Base-by-base conservation (phyloP, 2,888 invertebrate species). In the Notocelia uddmanniana region DNA sequence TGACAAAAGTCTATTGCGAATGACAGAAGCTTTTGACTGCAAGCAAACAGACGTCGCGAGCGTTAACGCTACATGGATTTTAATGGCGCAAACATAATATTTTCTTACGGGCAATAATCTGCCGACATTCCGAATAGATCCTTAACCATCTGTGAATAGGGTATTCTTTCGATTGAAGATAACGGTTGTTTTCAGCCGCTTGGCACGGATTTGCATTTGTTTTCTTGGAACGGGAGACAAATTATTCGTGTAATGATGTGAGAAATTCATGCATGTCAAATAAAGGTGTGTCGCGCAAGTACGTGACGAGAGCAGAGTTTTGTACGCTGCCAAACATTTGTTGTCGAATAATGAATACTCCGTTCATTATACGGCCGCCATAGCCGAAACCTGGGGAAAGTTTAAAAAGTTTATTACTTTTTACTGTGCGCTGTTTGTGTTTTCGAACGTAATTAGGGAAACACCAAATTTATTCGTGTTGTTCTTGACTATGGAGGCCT, bases 241-340 rank as follows among this genome's bases (percentile, higher is more conserved):
- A 82, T 83, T 82, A 83, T 83, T 81, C 79, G 79, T 78, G 80
- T 81, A 86, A 86, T 85, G 85, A 81, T 76, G 80, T 80, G 81
- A 74, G 80, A 83, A 82, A 85, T 79, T 79, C 78, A 71, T 80
- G 78, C 78, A 80, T 79, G 76, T 74, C 74, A 76, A 77, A 76
- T 69, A 72, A 71, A 71, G 71, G 62, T 67, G 67, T 55, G 62
- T 69, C 45, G 50, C 37, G 68, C 8, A 31, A 31, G 26, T 66
- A 59, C 66, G 71, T 70, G 70, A 52, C 64, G 62, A 70, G 67
- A 54, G 41, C 41, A 19, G 59, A 31, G 66, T 60, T 62, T 60
- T 66, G 59, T 52, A 37, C 26, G 50, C 18, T 52, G 31, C 45
- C 19, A 45, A 45, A 48, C 60, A 45, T 60, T 64, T 41, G 34